phyloP scores from a whole-genome alignment of 2,888 invertebrate genomes.

The Chalcosyrphus nemorum region DNA sequence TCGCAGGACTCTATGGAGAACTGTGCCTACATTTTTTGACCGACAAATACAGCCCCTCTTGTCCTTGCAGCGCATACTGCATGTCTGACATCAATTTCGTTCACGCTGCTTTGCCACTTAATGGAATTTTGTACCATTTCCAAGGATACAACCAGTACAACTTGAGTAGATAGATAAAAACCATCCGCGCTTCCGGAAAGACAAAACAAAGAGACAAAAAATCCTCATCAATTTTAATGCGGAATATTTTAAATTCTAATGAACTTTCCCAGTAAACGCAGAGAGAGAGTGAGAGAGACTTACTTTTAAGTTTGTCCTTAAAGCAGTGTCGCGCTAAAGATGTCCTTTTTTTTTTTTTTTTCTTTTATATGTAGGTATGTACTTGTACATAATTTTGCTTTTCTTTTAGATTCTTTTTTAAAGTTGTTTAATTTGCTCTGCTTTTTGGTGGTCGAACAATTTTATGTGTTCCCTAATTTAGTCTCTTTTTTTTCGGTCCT shows the following conservation, averaged over 20 bases:
- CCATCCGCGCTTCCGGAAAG: conserved; percentile 17
- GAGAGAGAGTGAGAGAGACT: too few relatives aligned
- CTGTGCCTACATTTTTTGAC: too few relatives aligned
- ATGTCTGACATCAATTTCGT: not conserved
- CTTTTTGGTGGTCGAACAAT: conserved; percentile 42
- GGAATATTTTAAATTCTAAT: conserved; percentile 38
- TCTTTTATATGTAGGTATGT: not conserved
- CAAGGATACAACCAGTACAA: not conserved
- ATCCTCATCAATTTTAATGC: conserved; percentile 23
- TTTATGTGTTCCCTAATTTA: conserved; percentile 49
- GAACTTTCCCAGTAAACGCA: conserved; percentile 2
- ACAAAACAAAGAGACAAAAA: not conserved
- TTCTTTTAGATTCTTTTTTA: not conserved
- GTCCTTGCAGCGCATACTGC: not conserved
- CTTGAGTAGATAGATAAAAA: conserved; percentile 4
- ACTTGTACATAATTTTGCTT: not conserved
- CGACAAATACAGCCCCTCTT: too few relatives aligned
- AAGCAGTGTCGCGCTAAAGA: conserved; percentile 12
- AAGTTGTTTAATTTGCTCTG: conserved; percentile 1
- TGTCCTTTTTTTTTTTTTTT: not conserved
- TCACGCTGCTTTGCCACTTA: not conserved
- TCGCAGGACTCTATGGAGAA: too few relatives aligned
- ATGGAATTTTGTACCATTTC: not conserved
- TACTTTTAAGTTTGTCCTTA: conserved; percentile 14
- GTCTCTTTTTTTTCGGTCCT: not conserved